Percentiles rank a stretch among this genome's conserved stretches.
Evolutionary conservation across 2,797 vertebrate species (phyloP).

Genomic region (Hirundo rustica): DNA sequence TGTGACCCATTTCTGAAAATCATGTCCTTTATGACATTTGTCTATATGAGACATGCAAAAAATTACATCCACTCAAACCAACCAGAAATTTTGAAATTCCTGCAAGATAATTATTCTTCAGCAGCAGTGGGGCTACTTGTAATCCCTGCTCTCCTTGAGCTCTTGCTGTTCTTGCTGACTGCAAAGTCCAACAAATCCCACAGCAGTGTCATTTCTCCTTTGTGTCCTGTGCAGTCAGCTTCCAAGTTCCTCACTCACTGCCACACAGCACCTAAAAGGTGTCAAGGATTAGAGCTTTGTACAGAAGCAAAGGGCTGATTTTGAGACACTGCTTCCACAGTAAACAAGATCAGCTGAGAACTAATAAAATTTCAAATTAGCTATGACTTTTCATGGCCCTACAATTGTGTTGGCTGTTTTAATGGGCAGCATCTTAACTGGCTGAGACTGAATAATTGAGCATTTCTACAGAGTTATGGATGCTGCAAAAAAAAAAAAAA

Average conservation of each 20-base stretch:
- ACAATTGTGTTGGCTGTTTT: slow-evolving; percentile 72
- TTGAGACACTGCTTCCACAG: slow-evolving; percentile 41
- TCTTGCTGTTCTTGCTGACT: neutral
- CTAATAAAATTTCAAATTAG: slow-evolving; percentile 79
- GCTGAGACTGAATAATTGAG: slow-evolving; percentile 87
- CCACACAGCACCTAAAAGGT: neutral
- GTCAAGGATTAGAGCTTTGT: neutral
- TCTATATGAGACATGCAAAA: neutral
- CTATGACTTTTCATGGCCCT: slow-evolving; percentile 74
- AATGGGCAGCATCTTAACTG: slow-evolving; percentile 78
- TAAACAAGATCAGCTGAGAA: slow-evolving; percentile 68
- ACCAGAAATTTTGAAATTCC: neutral
- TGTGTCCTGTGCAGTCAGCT: neutral
- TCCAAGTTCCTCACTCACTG: neutral
- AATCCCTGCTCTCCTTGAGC: neutral
- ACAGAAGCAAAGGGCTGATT: slow-evolving; percentile 38
- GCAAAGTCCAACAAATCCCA: neutral
- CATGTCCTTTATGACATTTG: neutral
- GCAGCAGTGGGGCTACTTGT: neutral
- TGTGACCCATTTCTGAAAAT: neutral
- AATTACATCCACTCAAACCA: neutral
- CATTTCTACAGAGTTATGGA: slow-evolving; percentile 88
- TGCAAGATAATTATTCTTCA: neutral
- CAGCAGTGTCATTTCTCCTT: neutral
- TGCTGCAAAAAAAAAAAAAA: slow-evolving; percentile 82